Percentiles rank a stretch among this genome's conserved stretches.
These are phyloP conservation scores for Betta splendens DNA, from an alignment of 2,797 vertebrate species.

Conservation along the genomic window DNA sequence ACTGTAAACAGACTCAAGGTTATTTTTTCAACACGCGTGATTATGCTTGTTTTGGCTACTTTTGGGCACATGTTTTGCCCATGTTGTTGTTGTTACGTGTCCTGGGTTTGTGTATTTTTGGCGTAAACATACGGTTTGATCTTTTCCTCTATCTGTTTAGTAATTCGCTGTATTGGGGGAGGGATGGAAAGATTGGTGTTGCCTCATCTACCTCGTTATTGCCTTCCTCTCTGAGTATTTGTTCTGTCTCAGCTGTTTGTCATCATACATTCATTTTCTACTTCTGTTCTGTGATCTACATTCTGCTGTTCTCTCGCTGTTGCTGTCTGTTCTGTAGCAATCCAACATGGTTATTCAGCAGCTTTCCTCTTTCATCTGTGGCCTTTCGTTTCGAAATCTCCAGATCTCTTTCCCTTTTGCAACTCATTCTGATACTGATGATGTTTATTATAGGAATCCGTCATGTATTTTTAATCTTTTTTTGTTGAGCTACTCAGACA, in stretches of 20 bases:
- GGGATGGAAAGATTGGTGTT: conserved; percentile 12
- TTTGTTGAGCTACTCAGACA: conserved; percentile 37
- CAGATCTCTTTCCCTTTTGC: conserved; percentile 4
- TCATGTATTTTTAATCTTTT: conserved; percentile 36
- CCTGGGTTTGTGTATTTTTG: not conserved
- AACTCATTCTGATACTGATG: conserved; percentile 5
- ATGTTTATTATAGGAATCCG: conserved; percentile 41
- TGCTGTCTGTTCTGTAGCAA: conserved; percentile 8
- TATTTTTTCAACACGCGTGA: not conserved
- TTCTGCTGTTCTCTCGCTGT: conserved; percentile 15
- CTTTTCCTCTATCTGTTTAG: conserved; percentile 37
- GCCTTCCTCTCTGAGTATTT: conserved; percentile 1
- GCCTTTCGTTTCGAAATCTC: conserved; percentile 2
- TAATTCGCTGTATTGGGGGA: not conserved
- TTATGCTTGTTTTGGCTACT: not conserved
- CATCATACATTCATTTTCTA: conserved; percentile 13
- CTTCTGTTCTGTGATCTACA: conserved; percentile 4
- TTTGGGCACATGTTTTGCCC: not conserved
- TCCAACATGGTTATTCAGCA: not conserved
- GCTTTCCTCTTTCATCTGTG: not conserved
- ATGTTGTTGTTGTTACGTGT: conserved; percentile 10
- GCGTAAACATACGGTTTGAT: conserved; percentile 26
- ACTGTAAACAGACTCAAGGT: not conserved
- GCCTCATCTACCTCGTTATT: conserved; percentile 2
- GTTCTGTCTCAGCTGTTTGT: conserved; percentile 25